Percentiles rank a stretch among this genome's conserved stretches.
phyloP scores from a whole-genome alignment of 1,140 invertebrate genomes.

The Dreissena polymorpha region DNA sequence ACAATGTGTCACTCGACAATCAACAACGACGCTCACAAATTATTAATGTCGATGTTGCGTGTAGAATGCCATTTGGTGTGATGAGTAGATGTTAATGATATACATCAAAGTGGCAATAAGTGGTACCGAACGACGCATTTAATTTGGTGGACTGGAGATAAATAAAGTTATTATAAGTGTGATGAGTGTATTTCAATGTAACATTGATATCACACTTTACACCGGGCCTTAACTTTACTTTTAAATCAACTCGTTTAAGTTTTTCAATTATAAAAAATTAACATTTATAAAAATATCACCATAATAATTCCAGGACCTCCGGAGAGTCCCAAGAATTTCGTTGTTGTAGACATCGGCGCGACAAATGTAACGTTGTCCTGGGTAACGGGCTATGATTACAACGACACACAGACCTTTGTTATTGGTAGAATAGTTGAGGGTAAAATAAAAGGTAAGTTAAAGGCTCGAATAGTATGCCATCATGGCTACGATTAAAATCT shows the following conservation, averaged over 20 bases:
- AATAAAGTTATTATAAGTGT: neutral
- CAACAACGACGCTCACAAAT: no score
- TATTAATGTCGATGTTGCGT: no score
- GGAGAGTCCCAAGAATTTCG: neutral
- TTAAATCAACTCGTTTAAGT: neutral
- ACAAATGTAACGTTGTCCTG: neutral
- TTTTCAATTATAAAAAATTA: neutral
- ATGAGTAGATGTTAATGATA: no score
- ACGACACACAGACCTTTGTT: neutral
- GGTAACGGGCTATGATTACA: slow-evolving; percentile 22
- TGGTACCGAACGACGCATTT: no score
- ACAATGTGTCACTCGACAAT: no score
- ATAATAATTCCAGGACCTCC: neutral
- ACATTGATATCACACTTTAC: neutral
- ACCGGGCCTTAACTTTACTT: neutral
- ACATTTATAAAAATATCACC: neutral
- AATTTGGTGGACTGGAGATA: neutral
- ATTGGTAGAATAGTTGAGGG: neutral
- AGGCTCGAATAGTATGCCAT: no score
- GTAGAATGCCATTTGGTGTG: no score
- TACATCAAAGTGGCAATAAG: no score
- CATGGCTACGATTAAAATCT: no score
- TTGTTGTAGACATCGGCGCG: neutral
- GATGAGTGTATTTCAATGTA: neutral
- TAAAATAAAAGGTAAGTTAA: neutral